Base-by-base conservation (phyloP, 2,797 vertebrate genomes). In the Lindbergichthys nudifrons region DNA sequence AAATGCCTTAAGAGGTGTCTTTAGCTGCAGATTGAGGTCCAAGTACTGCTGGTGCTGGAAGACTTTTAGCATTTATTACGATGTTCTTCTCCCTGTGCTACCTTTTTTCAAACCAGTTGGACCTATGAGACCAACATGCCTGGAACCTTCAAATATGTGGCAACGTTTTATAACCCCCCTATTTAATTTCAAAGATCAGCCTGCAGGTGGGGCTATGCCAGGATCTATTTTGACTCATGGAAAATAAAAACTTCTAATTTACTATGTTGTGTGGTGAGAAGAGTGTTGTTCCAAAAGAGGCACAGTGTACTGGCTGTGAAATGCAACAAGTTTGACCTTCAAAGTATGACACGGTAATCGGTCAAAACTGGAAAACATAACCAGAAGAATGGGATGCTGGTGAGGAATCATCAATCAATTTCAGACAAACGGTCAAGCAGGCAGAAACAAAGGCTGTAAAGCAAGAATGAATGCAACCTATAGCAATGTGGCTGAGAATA, bases 121-220 rank as follows among this genome's bases (percentile, higher is more conserved):
- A 81, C 63, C 61, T 60, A 65, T 51, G 75, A 82, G 67, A 60
- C 46, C n/a, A 61, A 48, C 79, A 72, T 51, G 83, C 75, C 70
- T 77, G 51, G 11, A 68, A 62, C 59, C 76, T 83, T 81, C 72
- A 79, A 50, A 70, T 47, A 16, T 50, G 54, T 75, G 66, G 66
- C 69, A 73, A 69, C 4, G 13, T 50, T 81, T 73, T 62, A 80
- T 68, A 14, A 1, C 23, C 26, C 23, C 36, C 26, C 10, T 54
- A 70, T 73, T 69, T 67, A 67, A 50, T 65, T 67, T 63, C 50
- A 43, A 16, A 61, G 14, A 56, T 68, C 14, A 51, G 26, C 58
- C 53, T 64, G 52, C 18, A 47, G 59, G 62, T 43, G 61, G 36
- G 62, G 59, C 57, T 62, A 5, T 5, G 52, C 62, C 39, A 30